phyloP scores from a whole-genome alignment of 2,797 vertebrate genomes.

The Pteropus rufus region DNA sequence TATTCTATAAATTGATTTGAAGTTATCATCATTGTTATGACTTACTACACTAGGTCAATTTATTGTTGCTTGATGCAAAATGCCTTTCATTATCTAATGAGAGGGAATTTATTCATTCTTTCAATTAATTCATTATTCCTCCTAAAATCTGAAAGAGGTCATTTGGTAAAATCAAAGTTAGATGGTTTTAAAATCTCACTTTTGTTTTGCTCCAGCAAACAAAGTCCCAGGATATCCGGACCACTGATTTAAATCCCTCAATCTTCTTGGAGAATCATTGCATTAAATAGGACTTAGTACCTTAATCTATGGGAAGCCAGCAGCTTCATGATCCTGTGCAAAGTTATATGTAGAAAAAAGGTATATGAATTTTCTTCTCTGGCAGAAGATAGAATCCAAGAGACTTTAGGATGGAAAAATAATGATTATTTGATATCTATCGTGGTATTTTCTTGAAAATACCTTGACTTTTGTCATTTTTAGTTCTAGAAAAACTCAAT shows the following conservation, averaged over 20 bases:
- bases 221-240: neutral
- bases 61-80: conserved; percentile 10
- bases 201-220: neutral
- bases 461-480: neutral
- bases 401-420: neutral
- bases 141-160: conserved; percentile 20
- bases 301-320: neutral
- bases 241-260: neutral
- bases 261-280: neutral
- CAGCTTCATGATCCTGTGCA: neutral
- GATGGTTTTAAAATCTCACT: conserved; percentile 26
- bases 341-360: neutral
- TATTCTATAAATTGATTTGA: neutral
- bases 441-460: neutral
- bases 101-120: conserved; percentile 23
- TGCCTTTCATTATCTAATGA: conserved; percentile 17
- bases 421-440: conserved; percentile 13
- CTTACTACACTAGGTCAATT: neutral
- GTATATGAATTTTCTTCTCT: neutral
- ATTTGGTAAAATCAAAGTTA: conserved; percentile 23
- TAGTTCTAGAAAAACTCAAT: neutral
- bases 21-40: conserved; percentile 17
- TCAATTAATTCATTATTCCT: neutral
- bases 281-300: neutral
- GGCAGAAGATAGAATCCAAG: neutral